These are phyloP conservation scores for Augiades crinisus DNA, from an alignment of 2,888 invertebrate genomes.

Conservation along the genomic window DNA sequence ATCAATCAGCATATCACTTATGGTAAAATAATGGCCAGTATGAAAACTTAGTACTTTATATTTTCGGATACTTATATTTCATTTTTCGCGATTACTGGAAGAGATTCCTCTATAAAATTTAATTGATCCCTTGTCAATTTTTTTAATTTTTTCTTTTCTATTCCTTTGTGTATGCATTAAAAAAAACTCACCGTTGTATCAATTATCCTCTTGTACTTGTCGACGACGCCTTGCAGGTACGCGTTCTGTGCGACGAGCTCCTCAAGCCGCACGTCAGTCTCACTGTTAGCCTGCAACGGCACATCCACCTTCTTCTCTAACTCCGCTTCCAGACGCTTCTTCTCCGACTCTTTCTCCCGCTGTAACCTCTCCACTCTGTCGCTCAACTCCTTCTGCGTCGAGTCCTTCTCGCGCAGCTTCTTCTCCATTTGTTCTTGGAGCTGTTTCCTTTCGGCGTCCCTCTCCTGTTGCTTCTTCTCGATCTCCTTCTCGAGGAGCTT, in stretches of 20 bases:
- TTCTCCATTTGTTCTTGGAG: conserved; percentile 33
- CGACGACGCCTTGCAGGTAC: conserved; percentile 83
- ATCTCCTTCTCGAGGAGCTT: conserved; percentile 28
- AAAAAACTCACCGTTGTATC: conserved; percentile 85
- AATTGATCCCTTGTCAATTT: too few relatives aligned
- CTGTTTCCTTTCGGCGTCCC: conserved; percentile 35
- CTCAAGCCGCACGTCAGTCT: conserved; percentile 46
- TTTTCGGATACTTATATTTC: too few relatives aligned
- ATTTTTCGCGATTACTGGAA: too few relatives aligned
- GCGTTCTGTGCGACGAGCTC: conserved; percentile 83
- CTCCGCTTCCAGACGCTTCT: conserved; percentile 11
- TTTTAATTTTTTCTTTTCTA: too few relatives aligned
- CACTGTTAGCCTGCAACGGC: not conserved
- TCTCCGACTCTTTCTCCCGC: conserved; percentile 26
- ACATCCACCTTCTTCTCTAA: conserved; percentile 19
- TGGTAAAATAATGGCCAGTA: too few relatives aligned
- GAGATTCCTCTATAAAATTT: too few relatives aligned
- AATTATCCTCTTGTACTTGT: conserved; percentile 88
- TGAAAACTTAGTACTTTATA: too few relatives aligned
- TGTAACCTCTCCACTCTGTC: conserved; percentile 27
- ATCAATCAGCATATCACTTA: too few relatives aligned
- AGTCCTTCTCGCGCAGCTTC: conserved; percentile 30
- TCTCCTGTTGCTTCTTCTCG: conserved; percentile 31
- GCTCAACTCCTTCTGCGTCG: conserved; percentile 33
- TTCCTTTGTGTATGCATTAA: not conserved